Evolutionary conservation across 1,140 invertebrate species (phyloP).

Genomic region (Camponotus floridanus): DNA sequence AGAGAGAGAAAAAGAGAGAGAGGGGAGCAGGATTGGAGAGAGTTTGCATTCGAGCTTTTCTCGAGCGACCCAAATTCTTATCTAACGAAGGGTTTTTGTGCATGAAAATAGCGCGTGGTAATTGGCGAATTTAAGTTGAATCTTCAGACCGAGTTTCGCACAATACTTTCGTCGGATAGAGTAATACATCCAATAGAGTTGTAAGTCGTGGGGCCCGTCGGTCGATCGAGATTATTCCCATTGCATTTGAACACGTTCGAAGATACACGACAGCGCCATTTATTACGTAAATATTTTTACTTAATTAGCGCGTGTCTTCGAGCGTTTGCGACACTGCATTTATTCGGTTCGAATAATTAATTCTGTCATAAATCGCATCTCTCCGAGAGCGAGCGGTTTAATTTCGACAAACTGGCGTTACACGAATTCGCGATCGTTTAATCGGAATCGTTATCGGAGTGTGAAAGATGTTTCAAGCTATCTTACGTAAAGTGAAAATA

Average conservation of each 20-base stretch:
- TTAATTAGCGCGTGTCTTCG: conserved; percentile 52
- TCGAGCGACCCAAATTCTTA: not conserved
- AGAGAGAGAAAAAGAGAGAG: no score
- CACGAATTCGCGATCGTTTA: conserved; percentile 41
- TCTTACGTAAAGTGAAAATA: conserved; percentile 3
- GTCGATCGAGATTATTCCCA: conserved; percentile 55
- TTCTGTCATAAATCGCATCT: conserved; percentile 44
- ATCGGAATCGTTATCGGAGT: conserved; percentile 20
- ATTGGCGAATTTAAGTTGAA: conserved; percentile 39
- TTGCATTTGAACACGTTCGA: conserved; percentile 17
- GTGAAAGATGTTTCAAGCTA: not conserved
- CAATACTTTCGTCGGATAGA: conserved; percentile 14
- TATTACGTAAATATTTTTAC: conserved; percentile 61
- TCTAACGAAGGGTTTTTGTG: conserved; percentile 46
- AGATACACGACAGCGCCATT: conserved; percentile 7
- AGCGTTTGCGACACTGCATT: conserved; percentile 10
- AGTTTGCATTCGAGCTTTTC: conserved; percentile 6
- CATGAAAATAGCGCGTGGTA: conserved; percentile 23
- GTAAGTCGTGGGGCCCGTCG: not conserved
- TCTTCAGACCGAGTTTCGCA: conserved; percentile 1
- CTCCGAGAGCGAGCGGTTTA: conserved; percentile 26
- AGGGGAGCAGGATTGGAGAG: not conserved
- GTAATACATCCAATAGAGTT: conserved; percentile 1
- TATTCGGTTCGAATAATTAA: conserved; percentile 44
- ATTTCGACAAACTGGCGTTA: conserved; percentile 28